A percentile compares a stretch with the other conserved stretches of the same genome.
Evolutionary conservation across 2,113 vertebrate species (phyloP).

Genomic region (Alexandromys fortis): DNA sequence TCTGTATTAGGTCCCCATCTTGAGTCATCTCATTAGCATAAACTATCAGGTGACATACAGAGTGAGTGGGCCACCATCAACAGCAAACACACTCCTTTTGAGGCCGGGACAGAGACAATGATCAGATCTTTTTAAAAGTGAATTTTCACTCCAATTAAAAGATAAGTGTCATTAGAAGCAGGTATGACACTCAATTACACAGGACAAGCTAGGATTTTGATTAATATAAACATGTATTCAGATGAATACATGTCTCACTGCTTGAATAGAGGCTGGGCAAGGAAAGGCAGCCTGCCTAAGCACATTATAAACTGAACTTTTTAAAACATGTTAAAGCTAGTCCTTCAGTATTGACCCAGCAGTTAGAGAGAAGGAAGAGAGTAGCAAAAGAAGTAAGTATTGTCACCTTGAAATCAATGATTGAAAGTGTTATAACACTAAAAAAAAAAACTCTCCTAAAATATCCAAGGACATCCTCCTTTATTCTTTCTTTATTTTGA

Average conservation of each 20-base stretch:
- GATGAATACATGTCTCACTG: background rate
- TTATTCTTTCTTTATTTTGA: background rate
- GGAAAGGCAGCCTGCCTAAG: background rate
- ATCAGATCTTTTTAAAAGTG: background rate
- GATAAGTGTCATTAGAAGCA: background rate
- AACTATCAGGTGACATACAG: background rate
- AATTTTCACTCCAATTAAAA: conserved; percentile 16
- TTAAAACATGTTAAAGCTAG: background rate
- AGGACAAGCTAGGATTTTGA: background rate
- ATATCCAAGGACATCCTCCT: conserved; percentile 30
- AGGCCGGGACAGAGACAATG: background rate
- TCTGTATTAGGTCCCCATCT: background rate
- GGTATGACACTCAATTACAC: background rate
- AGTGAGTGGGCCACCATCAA: background rate
- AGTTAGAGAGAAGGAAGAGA: background rate
- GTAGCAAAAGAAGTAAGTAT: background rate
- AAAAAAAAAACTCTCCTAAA: conserved; percentile 21
- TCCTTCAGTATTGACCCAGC: conserved; percentile 1
- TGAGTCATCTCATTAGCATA: background rate
- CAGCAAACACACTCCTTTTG: background rate
- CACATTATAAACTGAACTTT: background rate
- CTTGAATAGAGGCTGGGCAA: background rate
- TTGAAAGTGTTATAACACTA: background rate
- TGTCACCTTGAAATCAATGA: conserved; percentile 34
- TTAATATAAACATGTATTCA: background rate